phyloP scores from a whole-genome alignment of 2,888 invertebrate species.

The Tiphia femorata region DNA sequence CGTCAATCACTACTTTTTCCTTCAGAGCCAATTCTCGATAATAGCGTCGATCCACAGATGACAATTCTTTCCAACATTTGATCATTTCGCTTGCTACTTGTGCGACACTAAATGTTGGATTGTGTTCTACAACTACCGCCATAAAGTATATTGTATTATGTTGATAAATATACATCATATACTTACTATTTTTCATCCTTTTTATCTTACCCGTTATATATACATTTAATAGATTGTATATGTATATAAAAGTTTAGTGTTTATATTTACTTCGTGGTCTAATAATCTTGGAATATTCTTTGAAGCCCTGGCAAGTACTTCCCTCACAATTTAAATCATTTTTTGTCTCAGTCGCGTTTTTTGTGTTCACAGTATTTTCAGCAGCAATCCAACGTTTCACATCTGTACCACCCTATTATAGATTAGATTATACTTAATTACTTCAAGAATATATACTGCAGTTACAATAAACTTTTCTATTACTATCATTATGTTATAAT shows the following conservation, averaged over 20 bases:
- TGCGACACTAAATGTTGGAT: slow-evolving; percentile 59
- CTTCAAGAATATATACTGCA: not conserved
- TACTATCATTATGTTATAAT: not conserved
- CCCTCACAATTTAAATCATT: not conserved
- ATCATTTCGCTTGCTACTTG: slow-evolving; percentile 65
- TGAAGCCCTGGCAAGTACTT: slow-evolving; percentile 49
- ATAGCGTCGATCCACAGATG: slow-evolving; percentile 62
- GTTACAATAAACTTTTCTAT: not conserved
- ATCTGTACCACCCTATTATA: slow-evolving; percentile 51
- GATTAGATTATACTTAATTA: not conserved
- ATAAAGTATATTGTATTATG: not conserved
- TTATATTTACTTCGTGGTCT: slow-evolving; percentile 59
- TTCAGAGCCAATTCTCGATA: slow-evolving; percentile 47
- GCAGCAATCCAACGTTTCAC: slow-evolving; percentile 26
- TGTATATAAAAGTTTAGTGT: not conserved
- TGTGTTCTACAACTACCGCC: slow-evolving; percentile 42
- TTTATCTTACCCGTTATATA: not conserved
- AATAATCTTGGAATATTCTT: slow-evolving; percentile 61
- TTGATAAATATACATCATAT: not conserved
- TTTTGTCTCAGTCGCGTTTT: not conserved
- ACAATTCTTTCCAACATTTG: slow-evolving; percentile 62
- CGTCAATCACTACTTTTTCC: too few species aligned
- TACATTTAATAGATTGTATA: not conserved
- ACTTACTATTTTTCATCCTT: not conserved
- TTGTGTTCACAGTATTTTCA: not conserved